phyloP scores from a whole-genome alignment of 2,113 vertebrate genomes.

The Caranx melampygus region DNA sequence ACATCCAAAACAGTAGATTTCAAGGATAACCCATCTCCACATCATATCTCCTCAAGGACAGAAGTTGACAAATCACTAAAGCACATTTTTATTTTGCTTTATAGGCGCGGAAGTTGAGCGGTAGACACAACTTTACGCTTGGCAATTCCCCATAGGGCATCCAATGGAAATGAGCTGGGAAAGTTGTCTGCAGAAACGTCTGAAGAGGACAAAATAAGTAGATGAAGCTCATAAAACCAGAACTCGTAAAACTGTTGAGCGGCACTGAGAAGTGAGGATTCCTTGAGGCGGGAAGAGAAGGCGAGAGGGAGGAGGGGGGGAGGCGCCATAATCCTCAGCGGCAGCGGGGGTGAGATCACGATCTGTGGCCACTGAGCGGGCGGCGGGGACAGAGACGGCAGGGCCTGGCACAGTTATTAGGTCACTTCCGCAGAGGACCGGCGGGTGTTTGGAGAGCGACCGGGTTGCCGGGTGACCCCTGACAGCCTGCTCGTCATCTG shows the following conservation, averaged over 20 bases:
- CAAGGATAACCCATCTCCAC: slow-evolving; percentile 60
- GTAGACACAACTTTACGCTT: slow-evolving; percentile 63
- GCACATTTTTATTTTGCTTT: slow-evolving; percentile 75
- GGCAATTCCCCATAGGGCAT: slow-evolving; percentile 63
- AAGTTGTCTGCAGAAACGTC: slow-evolving; percentile 57
- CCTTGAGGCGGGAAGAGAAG: slow-evolving; percentile 43
- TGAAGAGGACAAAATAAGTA: slow-evolving; percentile 35
- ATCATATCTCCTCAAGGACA: slow-evolving; percentile 67
- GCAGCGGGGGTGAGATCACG: slow-evolving; percentile 25
- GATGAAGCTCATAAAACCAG: slow-evolving; percentile 68
- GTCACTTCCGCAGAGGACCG: slow-evolving; percentile 72
- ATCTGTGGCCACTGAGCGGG: slow-evolving; percentile 35
- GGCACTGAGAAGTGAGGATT: slow-evolving; percentile 58
- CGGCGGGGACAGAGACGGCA: slow-evolving; percentile 15
- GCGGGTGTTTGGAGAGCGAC: slow-evolving; percentile 69
- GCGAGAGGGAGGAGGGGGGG: background rate
- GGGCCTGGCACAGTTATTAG: slow-evolving; percentile 69
- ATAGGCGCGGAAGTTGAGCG: slow-evolving; percentile 66
- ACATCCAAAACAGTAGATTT: slow-evolving; percentile 59
- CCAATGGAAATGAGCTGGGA: slow-evolving; percentile 73
- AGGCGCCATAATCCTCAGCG: slow-evolving; percentile 4
- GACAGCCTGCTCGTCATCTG: slow-evolving; percentile 79
- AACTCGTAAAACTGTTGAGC: slow-evolving; percentile 73
- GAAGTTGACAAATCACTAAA: slow-evolving; percentile 77
- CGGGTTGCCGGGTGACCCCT: slow-evolving; percentile 74